Evolutionary conservation across 1,140 invertebrate genomes (phyloP).

Genomic region (Bombus superbus): DNA sequence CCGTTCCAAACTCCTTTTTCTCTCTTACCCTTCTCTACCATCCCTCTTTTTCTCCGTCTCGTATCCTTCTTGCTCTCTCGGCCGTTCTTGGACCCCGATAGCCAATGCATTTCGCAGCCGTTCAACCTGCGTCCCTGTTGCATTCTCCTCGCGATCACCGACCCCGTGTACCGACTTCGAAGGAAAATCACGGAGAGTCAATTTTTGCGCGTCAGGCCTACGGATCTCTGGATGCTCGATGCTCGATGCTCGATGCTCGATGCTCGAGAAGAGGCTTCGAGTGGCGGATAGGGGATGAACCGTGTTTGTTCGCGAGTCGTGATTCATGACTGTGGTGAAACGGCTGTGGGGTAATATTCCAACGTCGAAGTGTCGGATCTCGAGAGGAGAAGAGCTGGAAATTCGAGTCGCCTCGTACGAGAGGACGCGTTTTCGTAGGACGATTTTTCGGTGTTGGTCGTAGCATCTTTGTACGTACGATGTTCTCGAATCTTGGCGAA

Average conservation of each 20-base stretch:
- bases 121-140: slow-evolving; percentile 50
- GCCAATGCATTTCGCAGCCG: slow-evolving; percentile 56
- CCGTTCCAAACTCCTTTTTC: background rate
- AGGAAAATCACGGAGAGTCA: slow-evolving; percentile 46
- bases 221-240: background rate
- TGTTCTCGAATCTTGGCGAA: no score
- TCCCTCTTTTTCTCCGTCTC: background rate
- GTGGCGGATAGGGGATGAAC: background rate
- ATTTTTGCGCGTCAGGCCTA: background rate
- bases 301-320: background rate
- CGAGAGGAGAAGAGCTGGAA: no score
- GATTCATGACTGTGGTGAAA: background rate
- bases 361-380: no score
- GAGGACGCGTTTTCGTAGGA: no score
- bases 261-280: background rate
- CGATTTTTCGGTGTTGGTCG: no score
- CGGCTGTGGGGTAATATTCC: background rate
- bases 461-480: no score
- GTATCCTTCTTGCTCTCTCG: background rate
- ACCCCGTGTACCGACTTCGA: slow-evolving; percentile 47
- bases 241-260: no score
- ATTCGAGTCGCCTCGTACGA: no score
- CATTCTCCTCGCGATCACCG: slow-evolving; percentile 55
- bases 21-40: background rate
- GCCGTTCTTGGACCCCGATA: slow-evolving; percentile 32